These are phyloP conservation scores for Triplophysa dalaica DNA, from an alignment of 2,113 vertebrate species.

Conservation along the genomic window DNA sequence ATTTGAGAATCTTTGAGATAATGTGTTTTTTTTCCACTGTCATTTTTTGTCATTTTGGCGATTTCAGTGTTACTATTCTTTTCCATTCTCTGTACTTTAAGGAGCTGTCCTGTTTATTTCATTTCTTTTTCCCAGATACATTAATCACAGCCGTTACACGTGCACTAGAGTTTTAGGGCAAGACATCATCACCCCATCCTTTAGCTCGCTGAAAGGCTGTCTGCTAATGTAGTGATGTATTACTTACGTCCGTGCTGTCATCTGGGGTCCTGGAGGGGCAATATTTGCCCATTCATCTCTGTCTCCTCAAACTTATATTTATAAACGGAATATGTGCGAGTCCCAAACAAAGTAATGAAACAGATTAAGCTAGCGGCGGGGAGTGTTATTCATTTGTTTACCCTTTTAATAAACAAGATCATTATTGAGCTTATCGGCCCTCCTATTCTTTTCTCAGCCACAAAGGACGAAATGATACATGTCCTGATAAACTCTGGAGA, in stretches of 20 bases:
- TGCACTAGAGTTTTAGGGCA: not conserved
- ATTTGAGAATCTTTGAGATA: not conserved
- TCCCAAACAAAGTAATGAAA: conserved; percentile 24
- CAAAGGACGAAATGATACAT: conserved; percentile 42
- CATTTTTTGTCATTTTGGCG: not conserved
- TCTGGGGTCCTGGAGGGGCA: not conserved
- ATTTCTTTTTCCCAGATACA: not conserved
- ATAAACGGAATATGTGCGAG: not conserved
- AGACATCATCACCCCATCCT: not conserved
- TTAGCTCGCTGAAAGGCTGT: conserved; percentile 22
- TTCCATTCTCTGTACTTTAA: not conserved
- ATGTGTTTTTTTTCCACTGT: not conserved
- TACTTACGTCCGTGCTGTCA: conserved; percentile 15
- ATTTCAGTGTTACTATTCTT: not conserved
- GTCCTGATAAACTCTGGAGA: conserved; percentile 47
- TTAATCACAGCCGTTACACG: not conserved
- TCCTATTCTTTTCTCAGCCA: not conserved
- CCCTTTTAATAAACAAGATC: conserved; percentile 55
- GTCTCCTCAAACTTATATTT: conserved; percentile 6
- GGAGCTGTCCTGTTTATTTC: not conserved
- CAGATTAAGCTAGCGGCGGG: conserved; percentile 10
- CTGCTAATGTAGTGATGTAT: conserved; percentile 20
- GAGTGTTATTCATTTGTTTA: conserved; percentile 42
- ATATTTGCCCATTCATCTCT: conserved; percentile 22
- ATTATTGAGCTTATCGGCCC: conserved; percentile 56